Base-by-base conservation (phyloP, 2,888 invertebrate genomes). In the Homarus gammarus region DNA sequence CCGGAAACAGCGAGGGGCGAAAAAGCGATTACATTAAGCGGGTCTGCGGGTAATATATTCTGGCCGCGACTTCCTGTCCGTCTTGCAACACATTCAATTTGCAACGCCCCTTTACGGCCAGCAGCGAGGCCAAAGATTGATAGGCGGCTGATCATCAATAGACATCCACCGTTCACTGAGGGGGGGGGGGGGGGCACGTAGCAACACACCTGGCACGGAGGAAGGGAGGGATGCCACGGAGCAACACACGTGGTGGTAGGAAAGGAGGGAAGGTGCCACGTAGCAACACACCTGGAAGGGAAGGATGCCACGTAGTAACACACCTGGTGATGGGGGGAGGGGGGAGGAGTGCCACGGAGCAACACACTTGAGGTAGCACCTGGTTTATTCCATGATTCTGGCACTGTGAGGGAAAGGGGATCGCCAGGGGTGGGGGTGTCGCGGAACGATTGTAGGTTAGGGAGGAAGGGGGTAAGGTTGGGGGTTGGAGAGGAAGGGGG, bases 11-110 rank as follows among this genome's bases (percentile, higher is more conserved):
- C n/a, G 27, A 27, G 27, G 5, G 10, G 0, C n/a, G 27, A 27
- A 6, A 27, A 72, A 36, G 72, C 3, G 72, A 36, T 75, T 61
- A 84, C 75, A 75, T 75, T 33, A 75, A 27, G 73, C 61, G 56
- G 40, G 75, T 33, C 70, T n/a, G 6, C 36, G 51, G 56, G 75
- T 84, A 84, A 84, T 75, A 84, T 84, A 84, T 84, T 84, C 84
- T 51, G 36, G 61, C 38, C 84, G 75, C 73, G 84, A 75, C 75
- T 75, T 73, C 73, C 84, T 75, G 84, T 84, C 84, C 49, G 56
- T 61, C 84, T 61, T 75, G 61, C 64, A 75, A 84, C 75, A 73
- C 75, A 84, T 84, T 84, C 84, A 84, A 84, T 84, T 84, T 84
- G 84, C 75, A 75, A 75, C 84, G 51, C 64, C 84, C 84, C 75